Evolutionary conservation across 2,797 vertebrate genomes (phyloP), one percentile per base, ranked within the genome.

Genomic region (Myotis myotis): DNA sequence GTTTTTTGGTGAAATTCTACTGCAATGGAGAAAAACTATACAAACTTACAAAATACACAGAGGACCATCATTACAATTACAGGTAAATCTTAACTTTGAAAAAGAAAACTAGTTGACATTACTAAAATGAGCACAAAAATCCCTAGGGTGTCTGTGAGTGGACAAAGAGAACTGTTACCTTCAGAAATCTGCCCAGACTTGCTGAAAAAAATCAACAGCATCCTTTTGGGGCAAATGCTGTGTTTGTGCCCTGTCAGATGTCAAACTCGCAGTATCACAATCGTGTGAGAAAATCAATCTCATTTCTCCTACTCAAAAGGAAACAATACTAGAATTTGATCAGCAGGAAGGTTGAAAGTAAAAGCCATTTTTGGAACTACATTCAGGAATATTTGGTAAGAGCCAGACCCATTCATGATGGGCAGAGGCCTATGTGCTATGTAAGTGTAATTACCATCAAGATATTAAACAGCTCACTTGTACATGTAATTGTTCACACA

Each of bases 1-100:
- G 88, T 81, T 80, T 92, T 94, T 80, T 66, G 87, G 86, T 95
- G 64, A 95, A 96, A 97, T 80, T 95, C 30, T 64, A 57, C 70
- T 70, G 33, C 62, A 94, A 80, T 19, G 76, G 41, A 92, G 53
- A 17, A 81, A 94, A 96, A 90, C 93, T 23, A 91, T 16, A 64
- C 38, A 76, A 96, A 93, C 12, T 92, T 44, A 94, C 19, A 85
- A 89, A 93, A 91, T 64, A 89, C 4, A 16, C 64, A 68, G 1
- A 81, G 68, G 93, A 87, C 19, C 51, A 85, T 76, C 38, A 82
- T 89, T 86, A 94, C 91, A 96, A 83, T 19, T 92, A 15, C 16
- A 82, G 6, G 41, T 53, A 87, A 87, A 83, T 70, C 53, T 51
- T 87, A 74, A 85, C 81, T 74, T 70, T 81, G 66, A 94, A 90